A percentile compares a stretch with the other conserved stretches of the same genome.
These are phyloP conservation scores for Himalopsyche japonica DNA, from an alignment of 2,888 invertebrate species.

Conservation along the genomic window DNA sequence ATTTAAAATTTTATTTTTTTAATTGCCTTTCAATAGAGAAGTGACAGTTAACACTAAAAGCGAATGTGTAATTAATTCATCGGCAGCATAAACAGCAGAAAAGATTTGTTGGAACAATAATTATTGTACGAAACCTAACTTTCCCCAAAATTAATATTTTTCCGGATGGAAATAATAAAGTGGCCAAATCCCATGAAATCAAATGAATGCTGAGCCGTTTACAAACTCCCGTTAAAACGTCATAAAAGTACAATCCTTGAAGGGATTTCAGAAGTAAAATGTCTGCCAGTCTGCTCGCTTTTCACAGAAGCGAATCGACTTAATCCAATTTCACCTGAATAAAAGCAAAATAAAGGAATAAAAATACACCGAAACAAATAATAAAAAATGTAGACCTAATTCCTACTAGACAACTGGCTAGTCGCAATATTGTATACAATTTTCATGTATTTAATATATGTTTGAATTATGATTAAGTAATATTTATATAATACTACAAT, in stretches of 20 bases:
- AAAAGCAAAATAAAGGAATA: background rate
- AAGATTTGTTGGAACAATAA: background rate
- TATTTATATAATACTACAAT: too few species aligned
- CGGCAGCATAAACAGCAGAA: too few species aligned
- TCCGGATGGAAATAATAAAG: background rate
- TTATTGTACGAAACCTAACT: background rate
- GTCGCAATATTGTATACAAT: too few species aligned
- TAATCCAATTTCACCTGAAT: background rate
- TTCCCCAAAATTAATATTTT: background rate
- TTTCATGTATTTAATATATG: too few species aligned
- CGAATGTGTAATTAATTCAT: too few species aligned
- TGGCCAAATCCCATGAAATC: background rate
- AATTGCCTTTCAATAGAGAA: too few species aligned
- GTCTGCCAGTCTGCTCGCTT: background rate
- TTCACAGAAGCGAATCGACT: background rate
- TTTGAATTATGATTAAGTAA: too few species aligned
- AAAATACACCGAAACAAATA: background rate
- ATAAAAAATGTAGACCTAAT: too few species aligned
- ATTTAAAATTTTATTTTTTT: too few species aligned
- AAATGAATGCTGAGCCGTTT: background rate
- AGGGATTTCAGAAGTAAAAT: background rate
- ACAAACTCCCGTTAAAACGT: background rate
- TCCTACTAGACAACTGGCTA: too few species aligned
- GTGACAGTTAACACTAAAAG: too few species aligned
- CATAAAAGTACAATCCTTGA: background rate